Conservation (phyloP, 2,888 invertebrate genomes). For the Stramonita haemastoma region DNA sequence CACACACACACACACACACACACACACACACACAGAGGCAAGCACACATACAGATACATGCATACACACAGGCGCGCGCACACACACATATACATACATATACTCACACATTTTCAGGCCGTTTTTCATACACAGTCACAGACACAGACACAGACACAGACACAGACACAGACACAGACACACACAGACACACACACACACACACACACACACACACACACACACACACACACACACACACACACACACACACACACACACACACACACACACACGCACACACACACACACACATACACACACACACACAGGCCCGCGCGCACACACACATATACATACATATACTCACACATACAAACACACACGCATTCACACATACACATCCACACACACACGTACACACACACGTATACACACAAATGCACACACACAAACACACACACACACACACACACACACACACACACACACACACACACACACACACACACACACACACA, state of each 20-base stretch:
- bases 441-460: not conserved
- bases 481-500: too few relatives aligned
- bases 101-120: too few relatives aligned
- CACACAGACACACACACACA: not conserved
- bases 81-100: not conserved
- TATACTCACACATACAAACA: not conserved
- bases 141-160: too few relatives aligned
- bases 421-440: not conserved
- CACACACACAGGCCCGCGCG: not conserved
- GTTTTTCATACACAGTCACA: too few relatives aligned
- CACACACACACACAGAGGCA: too few relatives aligned
- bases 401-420: not conserved
- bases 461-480: too few relatives aligned
- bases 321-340: not conserved
- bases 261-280: not conserved
- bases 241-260: not conserved
- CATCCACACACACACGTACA: not conserved
- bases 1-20: constrained; percentile 5
- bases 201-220: not conserved
- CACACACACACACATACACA: not conserved
- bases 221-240: too few relatives aligned
- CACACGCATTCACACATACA: not conserved
- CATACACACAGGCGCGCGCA: not conserved
- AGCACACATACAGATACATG: not conserved
- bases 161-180: not conserved